A percentile compares a stretch with the other conserved stretches of the same genome.
phyloP scores from a whole-genome alignment of 1,140 invertebrate genomes.

The Drosophila sturtevanti region DNA sequence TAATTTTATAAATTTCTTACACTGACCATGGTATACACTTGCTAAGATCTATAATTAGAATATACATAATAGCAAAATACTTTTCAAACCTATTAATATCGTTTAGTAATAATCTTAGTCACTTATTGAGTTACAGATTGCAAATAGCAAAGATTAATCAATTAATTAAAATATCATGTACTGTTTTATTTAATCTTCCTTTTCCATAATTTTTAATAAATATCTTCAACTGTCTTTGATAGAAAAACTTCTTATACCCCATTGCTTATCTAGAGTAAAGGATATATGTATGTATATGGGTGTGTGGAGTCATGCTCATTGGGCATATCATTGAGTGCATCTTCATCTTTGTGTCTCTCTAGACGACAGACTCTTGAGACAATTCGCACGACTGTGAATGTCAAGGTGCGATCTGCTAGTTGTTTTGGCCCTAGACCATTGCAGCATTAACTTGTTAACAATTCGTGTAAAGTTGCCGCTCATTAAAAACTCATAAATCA shows the following conservation, averaged over 20 bases:
- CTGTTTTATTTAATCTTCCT: too few relatives aligned
- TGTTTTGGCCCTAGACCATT: slow-evolving; percentile 33
- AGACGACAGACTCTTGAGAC: slow-evolving; percentile 30
- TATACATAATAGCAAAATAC: too few relatives aligned
- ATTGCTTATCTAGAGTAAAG: slow-evolving; percentile 23
- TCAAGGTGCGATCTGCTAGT: slow-evolving; percentile 65
- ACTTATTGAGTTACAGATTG: too few relatives aligned
- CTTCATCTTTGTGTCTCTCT: slow-evolving; percentile 40
- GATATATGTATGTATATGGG: slow-evolving; percentile 28
- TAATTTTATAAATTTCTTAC: not conserved
- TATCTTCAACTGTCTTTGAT: not conserved
- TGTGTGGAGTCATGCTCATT: slow-evolving; percentile 45
- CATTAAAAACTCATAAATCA: slow-evolving; percentile 81
- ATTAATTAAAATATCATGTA: too few relatives aligned
- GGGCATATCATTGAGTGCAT: slow-evolving; percentile 68
- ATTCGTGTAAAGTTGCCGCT: slow-evolving; percentile 78
- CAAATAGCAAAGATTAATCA: too few relatives aligned
- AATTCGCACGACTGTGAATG: slow-evolving; percentile 68
- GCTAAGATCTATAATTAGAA: not conserved
- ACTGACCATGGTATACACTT: slow-evolving; percentile 28
- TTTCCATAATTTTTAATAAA: not conserved
- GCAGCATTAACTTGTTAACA: slow-evolving; percentile 68
- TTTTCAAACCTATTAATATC: too few relatives aligned
- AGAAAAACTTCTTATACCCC: not conserved
- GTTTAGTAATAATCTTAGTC: too few relatives aligned